Base-by-base conservation (phyloP, 2,113 vertebrate genomes). In the Ardeotis arabs region DNA sequence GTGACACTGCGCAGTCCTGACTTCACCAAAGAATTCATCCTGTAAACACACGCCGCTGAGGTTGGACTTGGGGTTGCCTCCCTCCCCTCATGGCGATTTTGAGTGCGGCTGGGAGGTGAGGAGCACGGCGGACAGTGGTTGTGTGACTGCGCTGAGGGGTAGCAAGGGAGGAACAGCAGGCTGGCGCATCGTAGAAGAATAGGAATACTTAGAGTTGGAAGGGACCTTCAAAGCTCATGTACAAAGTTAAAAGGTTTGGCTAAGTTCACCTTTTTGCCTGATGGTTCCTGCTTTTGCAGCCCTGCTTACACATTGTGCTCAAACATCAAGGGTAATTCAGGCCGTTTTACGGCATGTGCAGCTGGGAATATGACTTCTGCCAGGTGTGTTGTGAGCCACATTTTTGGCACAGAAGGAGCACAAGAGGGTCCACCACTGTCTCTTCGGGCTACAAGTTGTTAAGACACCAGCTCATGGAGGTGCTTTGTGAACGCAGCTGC, bases 401-500 rank as follows among this genome's bases (percentile, higher is more conserved):
- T 8, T 67, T 72, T 76, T 64, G 66, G 64, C 83, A 39, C 22
- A 7, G 31, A n/a, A 31, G 25, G 7, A 11, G 6, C 45, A 6
- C 8, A 4, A 19, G 52, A 56, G 33, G 22, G 10, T 72, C 58
- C 68, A 59, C 4, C 0, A 8, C 6, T 24, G 10, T 10, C 33
- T 53, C n/a, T 68, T 21, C 18, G 49, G 67, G 45, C 39, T 21
- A 2, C 0, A 18, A 69, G 44, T 8, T 11, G 10, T 24, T 33
- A 20, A 45, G 4, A 2, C 0, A 1, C 22, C 41, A 15, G 20
- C 9, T 75, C 5, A 2, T 0, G 0, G 28, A 74, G 69, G 9
- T 27, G 31, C 37, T 76, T 29, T 55, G 56, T n/a, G 74, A 74
- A 60, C 0, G 4, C 16, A 52, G 74, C 50, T 24, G 10, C 62